Evolutionary conservation across 2,888 invertebrate species (phyloP).

Genomic region (Lottia gigantea): DNA sequence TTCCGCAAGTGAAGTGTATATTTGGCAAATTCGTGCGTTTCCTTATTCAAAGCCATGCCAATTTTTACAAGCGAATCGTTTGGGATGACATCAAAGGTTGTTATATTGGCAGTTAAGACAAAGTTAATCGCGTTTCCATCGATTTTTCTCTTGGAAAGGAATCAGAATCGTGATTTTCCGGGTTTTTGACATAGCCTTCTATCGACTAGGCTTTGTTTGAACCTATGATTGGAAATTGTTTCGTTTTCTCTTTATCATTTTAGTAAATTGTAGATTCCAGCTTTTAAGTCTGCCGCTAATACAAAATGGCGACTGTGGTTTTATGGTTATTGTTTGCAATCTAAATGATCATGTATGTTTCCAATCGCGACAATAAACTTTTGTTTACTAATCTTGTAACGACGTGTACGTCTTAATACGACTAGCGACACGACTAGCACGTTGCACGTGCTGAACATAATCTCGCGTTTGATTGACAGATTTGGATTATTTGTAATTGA

Average conservation of each 20-base stretch:
- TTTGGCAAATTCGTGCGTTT: slow-evolving; percentile 11
- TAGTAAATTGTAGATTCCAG: no score
- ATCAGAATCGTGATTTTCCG: background rate
- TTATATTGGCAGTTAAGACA: slow-evolving; percentile 10
- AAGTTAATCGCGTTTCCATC: slow-evolving; percentile 7
- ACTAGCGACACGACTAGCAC: background rate
- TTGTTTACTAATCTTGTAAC: background rate
- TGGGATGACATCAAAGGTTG: slow-evolving; percentile 10
- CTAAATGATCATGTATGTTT: background rate
- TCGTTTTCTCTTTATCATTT: background rate
- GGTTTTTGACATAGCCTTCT: background rate
- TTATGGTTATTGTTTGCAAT: background rate
- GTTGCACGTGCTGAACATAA: background rate
- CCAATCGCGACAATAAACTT: background rate
- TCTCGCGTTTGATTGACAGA: background rate
- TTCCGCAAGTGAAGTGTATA: slow-evolving; percentile 8
- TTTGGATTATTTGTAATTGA: slow-evolving; percentile 6
- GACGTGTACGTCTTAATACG: background rate
- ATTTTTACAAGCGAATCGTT: slow-evolving; percentile 5
- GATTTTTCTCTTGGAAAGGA: background rate
- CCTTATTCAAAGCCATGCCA: slow-evolving; percentile 7
- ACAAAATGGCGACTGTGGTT: slow-evolving; percentile 9
- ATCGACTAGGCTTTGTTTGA: background rate
- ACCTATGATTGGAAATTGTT: background rate
- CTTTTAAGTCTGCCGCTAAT: background rate